Percentiles rank a stretch among this genome's conserved stretches.
Evolutionary conservation across 2,888 invertebrate genomes (phyloP).

Genomic region (Schizaphis graminum): DNA sequence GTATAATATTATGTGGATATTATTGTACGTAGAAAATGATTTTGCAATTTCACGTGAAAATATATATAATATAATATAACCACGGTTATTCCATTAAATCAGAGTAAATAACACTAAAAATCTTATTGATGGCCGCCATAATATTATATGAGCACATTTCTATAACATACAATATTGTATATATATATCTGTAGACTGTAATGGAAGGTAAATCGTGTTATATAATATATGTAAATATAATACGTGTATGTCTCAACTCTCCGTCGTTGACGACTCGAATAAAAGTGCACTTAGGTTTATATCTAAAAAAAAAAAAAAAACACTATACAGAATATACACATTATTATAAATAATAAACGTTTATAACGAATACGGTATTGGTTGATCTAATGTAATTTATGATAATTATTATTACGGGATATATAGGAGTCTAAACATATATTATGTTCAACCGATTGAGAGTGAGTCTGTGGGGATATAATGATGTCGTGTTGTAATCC

Average conservation of each 20-base stretch:
- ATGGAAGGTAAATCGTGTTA: neutral
- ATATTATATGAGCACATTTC: neutral
- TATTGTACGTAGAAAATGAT: neutral
- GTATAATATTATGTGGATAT: neutral
- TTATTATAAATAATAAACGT: slow-evolving; percentile 20
- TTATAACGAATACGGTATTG: neutral
- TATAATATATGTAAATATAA: slow-evolving; percentile 1
- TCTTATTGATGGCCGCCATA: neutral
- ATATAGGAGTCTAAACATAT: neutral
- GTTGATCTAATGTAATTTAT: slow-evolving; percentile 17
- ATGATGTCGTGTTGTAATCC: neutral
- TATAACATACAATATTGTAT: neutral
- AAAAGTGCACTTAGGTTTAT: slow-evolving; percentile 37
- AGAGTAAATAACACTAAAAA: neutral
- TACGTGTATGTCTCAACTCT: neutral
- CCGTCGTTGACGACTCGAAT: neutral
- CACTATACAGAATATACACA: neutral
- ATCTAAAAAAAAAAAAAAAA: neutral
- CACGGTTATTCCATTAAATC: neutral
- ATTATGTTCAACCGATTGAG: neutral
- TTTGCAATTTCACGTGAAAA: neutral
- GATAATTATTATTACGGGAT: slow-evolving; percentile 6
- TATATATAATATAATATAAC: neutral
- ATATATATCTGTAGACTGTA: neutral
- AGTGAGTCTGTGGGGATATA: neutral